phyloP scores from a whole-genome alignment of 2,797 vertebrate species.

The Anguilla anguilla region DNA sequence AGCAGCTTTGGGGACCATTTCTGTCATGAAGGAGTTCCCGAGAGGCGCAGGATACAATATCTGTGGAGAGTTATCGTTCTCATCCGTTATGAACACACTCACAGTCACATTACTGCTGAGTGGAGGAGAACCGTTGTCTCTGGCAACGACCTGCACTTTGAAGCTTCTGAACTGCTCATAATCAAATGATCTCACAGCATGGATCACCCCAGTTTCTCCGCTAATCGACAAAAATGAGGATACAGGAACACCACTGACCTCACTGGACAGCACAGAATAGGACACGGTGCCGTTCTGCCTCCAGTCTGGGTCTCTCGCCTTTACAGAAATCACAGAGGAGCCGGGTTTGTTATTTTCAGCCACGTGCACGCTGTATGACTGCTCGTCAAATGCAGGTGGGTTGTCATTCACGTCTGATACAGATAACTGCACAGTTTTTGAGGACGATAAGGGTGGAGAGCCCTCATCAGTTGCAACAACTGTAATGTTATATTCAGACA shows the following conservation, averaged over 20 bases:
- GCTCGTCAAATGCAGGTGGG: constrained; percentile 53
- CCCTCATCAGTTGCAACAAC: constrained; percentile 54
- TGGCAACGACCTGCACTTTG: constrained; percentile 63
- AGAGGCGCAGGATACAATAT: constrained; percentile 61
- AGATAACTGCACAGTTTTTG: constrained; percentile 46
- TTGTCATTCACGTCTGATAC: constrained; percentile 61
- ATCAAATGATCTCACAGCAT: constrained; percentile 67
- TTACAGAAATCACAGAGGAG: constrained; percentile 53
- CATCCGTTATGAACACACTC: constrained; percentile 59
- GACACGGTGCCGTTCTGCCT: constrained; percentile 64
- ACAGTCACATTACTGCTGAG: constrained; percentile 58
- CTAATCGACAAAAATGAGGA: constrained; percentile 70
- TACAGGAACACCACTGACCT: constrained; percentile 55
- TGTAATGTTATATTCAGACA: constrained; percentile 11
- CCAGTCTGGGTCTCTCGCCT: constrained; percentile 61
- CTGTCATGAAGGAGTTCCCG: constrained; percentile 54
- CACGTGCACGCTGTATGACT: constrained; percentile 54
- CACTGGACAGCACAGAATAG: constrained; percentile 57
- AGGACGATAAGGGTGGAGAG: constrained; percentile 48
- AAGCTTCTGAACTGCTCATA: constrained; percentile 66
- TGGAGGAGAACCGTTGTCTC: constrained; percentile 63
- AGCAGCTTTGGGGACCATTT: constrained; percentile 57
- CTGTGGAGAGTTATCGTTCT: constrained; percentile 64
- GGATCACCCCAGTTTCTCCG: constrained; percentile 64
- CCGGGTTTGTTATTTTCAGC: constrained; percentile 60